Evolutionary conservation across 2,888 invertebrate species (phyloP), one percentile per base, ranked within the genome.

Genomic region (Cantharis lateralis): DNA sequence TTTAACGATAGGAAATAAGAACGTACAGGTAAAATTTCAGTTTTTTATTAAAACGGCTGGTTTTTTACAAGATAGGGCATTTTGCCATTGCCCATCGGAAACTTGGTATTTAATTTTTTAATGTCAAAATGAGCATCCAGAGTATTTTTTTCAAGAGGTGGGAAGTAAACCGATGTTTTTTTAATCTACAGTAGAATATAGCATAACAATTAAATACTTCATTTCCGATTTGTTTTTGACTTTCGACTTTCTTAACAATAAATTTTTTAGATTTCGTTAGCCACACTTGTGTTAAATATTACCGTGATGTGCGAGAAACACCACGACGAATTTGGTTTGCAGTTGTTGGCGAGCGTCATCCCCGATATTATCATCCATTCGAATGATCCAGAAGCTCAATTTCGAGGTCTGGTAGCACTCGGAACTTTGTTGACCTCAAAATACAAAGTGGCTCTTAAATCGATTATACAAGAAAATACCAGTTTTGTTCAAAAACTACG

Each of bases 271-370:
- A 91, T 95, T 75, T 95, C 95, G 1, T 89, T 94, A 62, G 89
- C 93, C 0, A 95, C 95, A 0, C 88, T 95, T 32, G 86, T 95
- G 3, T 87, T 96, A 77, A 96, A 96, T 87, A 88, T 94, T 81
- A 91, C 93, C 0, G 92, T 96, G 10, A 90, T 93, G 61, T 87
- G 91, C 18, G 89, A 91, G 26, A 91, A 91, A 82, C 89, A 89
- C 75, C 84, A 88, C 0, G 92, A 93, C 84, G 89, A 89, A 68
- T 78, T 86, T 72, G 88, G 88, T 66, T 87, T 88, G 80, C 87
- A 87, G 5, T 90, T 90, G 69, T 85, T 91, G 24, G 88, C 91
- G 13, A 91, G 91, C 82, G 90, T 91, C 18, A 84, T 92, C 61
- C 88, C 91, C 1, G 90, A 89, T 78, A 86, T 93, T 62, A 85